Percentiles rank a stretch among this genome's conserved stretches.
phyloP scores from a whole-genome alignment of 2,113 vertebrate genomes.

The Platanista minor region DNA sequence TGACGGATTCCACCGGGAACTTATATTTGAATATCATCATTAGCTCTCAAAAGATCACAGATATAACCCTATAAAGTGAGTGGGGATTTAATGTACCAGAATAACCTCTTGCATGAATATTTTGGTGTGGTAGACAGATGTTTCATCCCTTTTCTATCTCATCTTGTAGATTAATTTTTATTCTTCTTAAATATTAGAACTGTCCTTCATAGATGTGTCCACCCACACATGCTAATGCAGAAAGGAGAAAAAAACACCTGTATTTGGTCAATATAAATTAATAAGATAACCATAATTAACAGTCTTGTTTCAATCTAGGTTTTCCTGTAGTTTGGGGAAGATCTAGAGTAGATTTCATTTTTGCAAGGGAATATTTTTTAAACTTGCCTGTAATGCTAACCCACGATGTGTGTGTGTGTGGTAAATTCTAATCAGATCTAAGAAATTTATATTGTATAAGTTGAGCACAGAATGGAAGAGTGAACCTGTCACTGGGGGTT shows the following conservation, averaged over 20 bases:
- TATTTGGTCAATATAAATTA: not conserved
- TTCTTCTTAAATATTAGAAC: not conserved
- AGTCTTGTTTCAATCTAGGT: not conserved
- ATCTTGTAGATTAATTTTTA: not conserved
- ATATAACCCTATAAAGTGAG: not conserved
- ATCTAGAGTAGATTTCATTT: not conserved
- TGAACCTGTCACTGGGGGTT: not conserved
- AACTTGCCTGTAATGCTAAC: not conserved
- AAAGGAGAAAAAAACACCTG: fast-evolving
- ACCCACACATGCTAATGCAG: not conserved
- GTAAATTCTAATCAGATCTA: not conserved
- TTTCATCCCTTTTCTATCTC: not conserved
- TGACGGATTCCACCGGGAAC: not conserved
- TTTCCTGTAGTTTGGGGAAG: not conserved
- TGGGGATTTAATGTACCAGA: not conserved
- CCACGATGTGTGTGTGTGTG: not conserved
- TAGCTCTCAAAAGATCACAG: not conserved
- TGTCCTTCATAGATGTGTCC: not conserved
- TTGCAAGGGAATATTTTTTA: not conserved
- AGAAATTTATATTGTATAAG: not conserved
- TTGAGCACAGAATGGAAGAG: not conserved
- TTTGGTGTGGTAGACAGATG: not conserved
- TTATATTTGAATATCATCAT: not conserved
- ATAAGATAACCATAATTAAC: not conserved
- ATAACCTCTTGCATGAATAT: not conserved